phyloP scores from a whole-genome alignment of 2,888 invertebrate genomes.

The Harpalus rufipes region DNA sequence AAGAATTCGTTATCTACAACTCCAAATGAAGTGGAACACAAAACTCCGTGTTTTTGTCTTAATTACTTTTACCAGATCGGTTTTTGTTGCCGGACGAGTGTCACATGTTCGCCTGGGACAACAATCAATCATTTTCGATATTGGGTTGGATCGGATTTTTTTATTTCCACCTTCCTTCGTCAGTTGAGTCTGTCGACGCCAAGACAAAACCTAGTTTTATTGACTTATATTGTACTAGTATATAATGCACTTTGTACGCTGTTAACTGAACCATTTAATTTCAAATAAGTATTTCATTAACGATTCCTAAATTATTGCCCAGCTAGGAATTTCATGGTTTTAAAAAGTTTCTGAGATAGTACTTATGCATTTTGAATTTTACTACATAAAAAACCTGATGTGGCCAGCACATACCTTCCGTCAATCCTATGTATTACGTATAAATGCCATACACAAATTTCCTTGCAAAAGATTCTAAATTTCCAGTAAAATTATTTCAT shows the following conservation, averaged over 20 bases:
- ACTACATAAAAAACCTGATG: too few relatives aligned
- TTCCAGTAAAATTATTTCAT: too few relatives aligned
- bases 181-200: background rate
- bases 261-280: too few relatives aligned
- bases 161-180: conserved; percentile 7
- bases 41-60: conserved; percentile 63
- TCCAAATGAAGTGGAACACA: conserved; percentile 64
- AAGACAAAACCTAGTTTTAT: background rate
- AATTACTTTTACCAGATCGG: conserved; percentile 63
- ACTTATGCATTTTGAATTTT: too few relatives aligned
- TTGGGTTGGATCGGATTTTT: background rate
- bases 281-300: too few relatives aligned
- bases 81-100: conserved; percentile 44
- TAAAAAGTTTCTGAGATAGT: too few relatives aligned
- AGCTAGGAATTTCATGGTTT: too few relatives aligned
- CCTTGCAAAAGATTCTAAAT: too few relatives aligned
- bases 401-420: too few relatives aligned
- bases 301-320: too few relatives aligned
- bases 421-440: too few relatives aligned
- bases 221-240: background rate
- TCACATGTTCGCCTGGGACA: conserved; percentile 39
- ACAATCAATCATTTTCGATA: conserved; percentile 38
- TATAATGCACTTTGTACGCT: background rate
- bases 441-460: too few relatives aligned
- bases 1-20: conserved; percentile 63